phyloP scores from a whole-genome alignment of 2,797 vertebrate species.

The Gymnodraco acuticeps region DNA sequence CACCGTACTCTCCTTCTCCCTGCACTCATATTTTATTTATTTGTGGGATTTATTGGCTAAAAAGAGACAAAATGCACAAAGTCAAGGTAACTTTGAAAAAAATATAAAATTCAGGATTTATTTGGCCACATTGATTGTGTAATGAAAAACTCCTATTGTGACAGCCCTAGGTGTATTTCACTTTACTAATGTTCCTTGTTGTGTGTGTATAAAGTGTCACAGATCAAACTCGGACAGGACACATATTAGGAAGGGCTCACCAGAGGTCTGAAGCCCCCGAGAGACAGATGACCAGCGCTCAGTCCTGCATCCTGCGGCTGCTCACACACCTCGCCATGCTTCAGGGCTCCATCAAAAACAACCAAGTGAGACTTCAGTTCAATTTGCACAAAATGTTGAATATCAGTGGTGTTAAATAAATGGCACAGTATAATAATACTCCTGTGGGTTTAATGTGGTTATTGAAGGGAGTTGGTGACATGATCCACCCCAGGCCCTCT shows the following conservation, averaged over 20 bases:
- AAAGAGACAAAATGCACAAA: too few species aligned
- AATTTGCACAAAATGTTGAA: neutral
- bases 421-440: neutral
- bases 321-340: slow-evolving; percentile 81
- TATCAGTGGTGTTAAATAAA: fast-evolving
- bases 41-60: too few species aligned
- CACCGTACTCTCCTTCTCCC: too few species aligned
- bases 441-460: neutral
- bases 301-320: slow-evolving; percentile 78
- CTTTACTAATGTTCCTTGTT: neutral
- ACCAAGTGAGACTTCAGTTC: slow-evolving; percentile 56
- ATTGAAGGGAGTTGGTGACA: slow-evolving; percentile 64
- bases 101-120: too few species aligned
- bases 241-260: slow-evolving; percentile 71
- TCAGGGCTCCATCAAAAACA: slow-evolving; percentile 65
- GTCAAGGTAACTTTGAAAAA: too few species aligned
- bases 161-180: neutral
- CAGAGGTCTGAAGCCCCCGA: slow-evolving; percentile 78
- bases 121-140: too few species aligned
- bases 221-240: slow-evolving; percentile 75
- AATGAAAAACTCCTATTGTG: too few species aligned
- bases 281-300: slow-evolving; percentile 60
- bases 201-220: neutral
- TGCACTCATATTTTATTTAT: too few species aligned
- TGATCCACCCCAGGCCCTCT: slow-evolving; percentile 63